Evolutionary conservation across 2,113 vertebrate genomes (phyloP), one percentile per base, ranked within the genome.

Genomic region (Fregata magnificens): DNA sequence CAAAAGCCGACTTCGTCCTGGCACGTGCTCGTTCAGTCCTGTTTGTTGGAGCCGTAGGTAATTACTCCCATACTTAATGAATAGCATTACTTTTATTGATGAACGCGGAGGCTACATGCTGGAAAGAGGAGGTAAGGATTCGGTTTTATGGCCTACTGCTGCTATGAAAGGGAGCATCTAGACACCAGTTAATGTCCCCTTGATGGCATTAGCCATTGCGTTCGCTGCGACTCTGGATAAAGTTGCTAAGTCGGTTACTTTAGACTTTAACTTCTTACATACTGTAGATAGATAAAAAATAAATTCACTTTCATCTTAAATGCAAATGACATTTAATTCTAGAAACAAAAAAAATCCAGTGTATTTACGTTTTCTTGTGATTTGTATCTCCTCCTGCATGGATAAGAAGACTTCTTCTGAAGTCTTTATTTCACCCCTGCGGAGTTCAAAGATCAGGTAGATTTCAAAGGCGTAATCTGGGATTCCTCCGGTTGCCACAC

Each of bases 201-300:
- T 94, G 98, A 93, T 94, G 85, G 97, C 96, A 97, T 98, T 94
- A 98, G 96, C 92, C 95, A 49, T 84, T 71, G 96, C 58, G 9
- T 92, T 97, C 97, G 95, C 97, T 52, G 45, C 97, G 92, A 10
- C 93, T 96, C 85, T 45, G 72, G 90, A 96, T 65, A 93, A 92
- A 97, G 95, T 81, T 85, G 95, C 92, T 42, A 84, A 70, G 53
- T 93, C 90, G 95, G 94, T 97, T 94, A 95, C 96, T 97, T 96
- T 26, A 81, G 93, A 93, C 69, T 95, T 93, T 56, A 86, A 82
- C 90, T 93, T 97, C 88, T 95, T 79, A 96, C 97, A 95, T 96
- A 83, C 89, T 95, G 90, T 80, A 92, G 95, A 88, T 96, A 92
- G 95, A 88, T 96, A 90, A 14, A 29, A 73, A 84, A 80, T 53